These are phyloP conservation scores for Panagrolaimus sp. DNA, from an alignment of 1,140 invertebrate genomes.

Conservation along the genomic window DNA sequence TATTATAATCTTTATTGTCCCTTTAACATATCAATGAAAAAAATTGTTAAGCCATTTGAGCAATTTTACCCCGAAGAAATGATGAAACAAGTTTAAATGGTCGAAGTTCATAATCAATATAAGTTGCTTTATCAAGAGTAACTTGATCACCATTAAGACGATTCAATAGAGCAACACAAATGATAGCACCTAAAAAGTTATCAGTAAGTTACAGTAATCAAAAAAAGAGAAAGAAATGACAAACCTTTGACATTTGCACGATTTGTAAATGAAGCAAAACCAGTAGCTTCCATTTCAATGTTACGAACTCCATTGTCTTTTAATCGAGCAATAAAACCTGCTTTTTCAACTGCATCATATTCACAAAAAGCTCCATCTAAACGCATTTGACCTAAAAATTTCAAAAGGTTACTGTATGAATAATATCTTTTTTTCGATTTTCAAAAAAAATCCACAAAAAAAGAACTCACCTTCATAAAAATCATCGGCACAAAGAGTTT, in stretches of 20 bases:
- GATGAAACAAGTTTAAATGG: slow-evolving; percentile 79
- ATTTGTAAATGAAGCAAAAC: slow-evolving; percentile 85
- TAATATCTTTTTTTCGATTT: too few relatives aligned
- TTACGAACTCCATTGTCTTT: slow-evolving; percentile 77
- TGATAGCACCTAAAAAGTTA: slow-evolving; percentile 68
- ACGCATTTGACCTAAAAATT: slow-evolving; percentile 68
- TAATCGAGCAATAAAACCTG: slow-evolving; percentile 74
- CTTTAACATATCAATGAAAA: too few relatives aligned
- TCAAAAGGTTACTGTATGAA: too few relatives aligned
- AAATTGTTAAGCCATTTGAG: neutral
- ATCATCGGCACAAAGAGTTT: slow-evolving; percentile 89
- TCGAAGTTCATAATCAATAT: slow-evolving; percentile 84
- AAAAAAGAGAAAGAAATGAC: slow-evolving; percentile 19
- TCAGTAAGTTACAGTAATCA: neutral
- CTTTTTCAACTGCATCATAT: slow-evolving; percentile 79
- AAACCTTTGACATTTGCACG: slow-evolving; percentile 66
- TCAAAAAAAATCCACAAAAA: too few relatives aligned
- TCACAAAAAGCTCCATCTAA: slow-evolving; percentile 95
- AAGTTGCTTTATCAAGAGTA: slow-evolving; percentile 69
- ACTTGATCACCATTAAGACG: slow-evolving; percentile 89
- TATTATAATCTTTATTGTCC: too few relatives aligned
- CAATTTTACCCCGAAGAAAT: slow-evolving; percentile 68
- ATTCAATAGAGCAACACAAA: slow-evolving; percentile 88
- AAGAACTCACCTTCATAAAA: slow-evolving; percentile 74
- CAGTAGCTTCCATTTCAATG: slow-evolving; percentile 93